A percentile compares a stretch with the other conserved stretches of the same genome.
These are phyloP conservation scores for Phrynocephalus versicolor DNA, from an alignment of 2,113 vertebrate genomes.

Conservation along the genomic window DNA sequence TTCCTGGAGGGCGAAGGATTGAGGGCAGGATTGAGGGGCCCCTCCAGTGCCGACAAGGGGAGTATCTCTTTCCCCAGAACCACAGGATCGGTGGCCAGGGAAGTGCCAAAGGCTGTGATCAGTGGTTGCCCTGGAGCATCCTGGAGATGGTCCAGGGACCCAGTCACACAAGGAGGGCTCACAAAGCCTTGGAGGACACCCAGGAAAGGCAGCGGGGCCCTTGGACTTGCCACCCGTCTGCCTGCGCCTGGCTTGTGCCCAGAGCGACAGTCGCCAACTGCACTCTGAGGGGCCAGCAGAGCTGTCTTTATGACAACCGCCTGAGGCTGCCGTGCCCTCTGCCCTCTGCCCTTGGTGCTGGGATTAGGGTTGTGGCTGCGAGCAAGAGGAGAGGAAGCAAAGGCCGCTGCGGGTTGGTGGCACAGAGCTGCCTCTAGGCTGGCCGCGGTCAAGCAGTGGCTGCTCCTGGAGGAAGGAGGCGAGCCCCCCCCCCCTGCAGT, in stretches of 20 bases:
- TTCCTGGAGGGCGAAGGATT: too few relatives aligned
- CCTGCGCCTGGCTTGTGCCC: background rate
- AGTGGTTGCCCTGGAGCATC: background rate
- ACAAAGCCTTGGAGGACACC: background rate
- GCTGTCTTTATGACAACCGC: background rate
- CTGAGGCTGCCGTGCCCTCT: background rate
- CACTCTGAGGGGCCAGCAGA: background rate
- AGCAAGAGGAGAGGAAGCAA: background rate
- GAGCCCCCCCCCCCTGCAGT: too few relatives aligned
- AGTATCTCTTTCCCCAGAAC: background rate
- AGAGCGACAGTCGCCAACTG: background rate
- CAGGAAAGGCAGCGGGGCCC: background rate
- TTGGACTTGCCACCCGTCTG: background rate
- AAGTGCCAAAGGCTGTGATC: background rate
- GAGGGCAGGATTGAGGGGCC: too few relatives aligned
- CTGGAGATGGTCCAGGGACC: background rate
- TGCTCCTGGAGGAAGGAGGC: too few relatives aligned
- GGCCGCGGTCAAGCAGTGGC: too few relatives aligned
- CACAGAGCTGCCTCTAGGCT: too few relatives aligned
- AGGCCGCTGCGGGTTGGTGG: background rate
- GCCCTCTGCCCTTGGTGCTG: too few relatives aligned
- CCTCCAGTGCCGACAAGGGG: background rate
- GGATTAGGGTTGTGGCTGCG: too few relatives aligned
- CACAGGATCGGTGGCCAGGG: too few relatives aligned
- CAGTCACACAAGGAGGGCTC: background rate